Conservation (phyloP, 2,888 invertebrate species). For the Barypeithes pellucidus region DNA sequence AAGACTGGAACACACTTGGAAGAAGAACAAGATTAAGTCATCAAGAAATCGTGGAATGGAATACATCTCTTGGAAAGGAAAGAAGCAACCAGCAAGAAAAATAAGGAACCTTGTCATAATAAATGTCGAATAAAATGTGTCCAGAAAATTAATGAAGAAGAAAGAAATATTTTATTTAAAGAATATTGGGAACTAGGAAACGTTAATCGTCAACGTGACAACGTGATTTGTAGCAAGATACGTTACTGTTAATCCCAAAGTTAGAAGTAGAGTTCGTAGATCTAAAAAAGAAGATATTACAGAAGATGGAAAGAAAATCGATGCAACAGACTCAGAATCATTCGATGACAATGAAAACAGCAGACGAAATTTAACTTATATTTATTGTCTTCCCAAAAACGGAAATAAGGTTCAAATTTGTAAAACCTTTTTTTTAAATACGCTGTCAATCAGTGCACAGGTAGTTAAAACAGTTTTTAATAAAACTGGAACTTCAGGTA, state of each 20-base stretch:
- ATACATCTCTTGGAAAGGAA: constrained; percentile 19
- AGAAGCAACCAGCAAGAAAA: neutral
- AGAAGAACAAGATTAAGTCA: constrained; percentile 20
- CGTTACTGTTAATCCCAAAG: neutral
- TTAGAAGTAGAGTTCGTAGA: constrained; percentile 1
- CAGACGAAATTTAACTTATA: neutral
- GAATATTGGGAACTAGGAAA: neutral
- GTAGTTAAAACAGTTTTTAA: constrained; percentile 43
- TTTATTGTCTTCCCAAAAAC: constrained; percentile 1
- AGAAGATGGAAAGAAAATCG: neutral
- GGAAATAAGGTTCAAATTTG: constrained; percentile 11
- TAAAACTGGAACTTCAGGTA: constrained; percentile 34
- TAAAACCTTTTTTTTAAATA: constrained; percentile 34
- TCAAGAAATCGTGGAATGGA: constrained; percentile 16
- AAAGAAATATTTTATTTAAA: neutral
- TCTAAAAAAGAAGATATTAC: neutral
- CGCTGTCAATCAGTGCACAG: constrained; percentile 36
- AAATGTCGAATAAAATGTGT: neutral
- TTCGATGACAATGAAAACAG: neutral
- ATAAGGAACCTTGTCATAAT: neutral
- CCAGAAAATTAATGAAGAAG: neutral
- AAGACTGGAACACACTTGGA: constrained; percentile 1
- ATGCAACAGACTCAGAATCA: constrained; percentile 1
- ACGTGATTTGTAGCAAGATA: constrained; percentile 1
- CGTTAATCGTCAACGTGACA: neutral